phyloP scores from a whole-genome alignment of 2,888 invertebrate species.

The Chrysolina haemoptera region DNA sequence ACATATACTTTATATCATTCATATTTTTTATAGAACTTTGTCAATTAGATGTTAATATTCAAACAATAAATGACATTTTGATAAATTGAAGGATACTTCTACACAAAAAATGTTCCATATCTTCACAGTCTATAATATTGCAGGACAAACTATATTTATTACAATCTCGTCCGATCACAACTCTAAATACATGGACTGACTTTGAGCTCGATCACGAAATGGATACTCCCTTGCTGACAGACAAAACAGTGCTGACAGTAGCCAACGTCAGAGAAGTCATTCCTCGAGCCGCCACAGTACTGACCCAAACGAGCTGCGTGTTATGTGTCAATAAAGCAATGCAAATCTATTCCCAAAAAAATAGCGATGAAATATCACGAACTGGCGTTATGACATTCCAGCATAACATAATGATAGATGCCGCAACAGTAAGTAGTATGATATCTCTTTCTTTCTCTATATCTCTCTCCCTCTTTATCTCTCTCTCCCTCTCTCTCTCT shows the following conservation, averaged over 20 bases:
- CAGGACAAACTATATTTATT: conserved; percentile 76
- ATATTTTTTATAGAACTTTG: too few species aligned
- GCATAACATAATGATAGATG: conserved; percentile 65
- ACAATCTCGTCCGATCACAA: conserved; percentile 87
- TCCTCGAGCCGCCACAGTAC: conserved; percentile 64
- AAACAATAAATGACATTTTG: too few species aligned
- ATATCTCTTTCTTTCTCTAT: too few species aligned
- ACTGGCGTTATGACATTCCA: conserved; percentile 56
- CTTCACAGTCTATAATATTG: too few species aligned
- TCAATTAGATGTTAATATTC: too few species aligned
- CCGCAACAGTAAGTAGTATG: conserved; percentile 56
- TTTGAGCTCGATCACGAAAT: conserved; percentile 86
- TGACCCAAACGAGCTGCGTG: conserved; percentile 50
- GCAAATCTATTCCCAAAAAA: conserved; percentile 42
- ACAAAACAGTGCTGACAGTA: conserved; percentile 78
- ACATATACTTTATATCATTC: too few species aligned
- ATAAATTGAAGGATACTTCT: too few species aligned
- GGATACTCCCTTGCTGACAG: conserved; percentile 78
- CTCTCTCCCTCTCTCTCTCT: too few species aligned
- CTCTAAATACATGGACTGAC: conserved; percentile 81
- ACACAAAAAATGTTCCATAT: neutral
- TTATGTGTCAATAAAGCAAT: conserved; percentile 48
- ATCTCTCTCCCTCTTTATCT: too few species aligned
- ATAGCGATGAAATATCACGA: conserved; percentile 47
- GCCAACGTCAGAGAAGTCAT: conserved; percentile 82